Conservation (phyloP, 2,797 vertebrate genomes). For the Ptychobarbus kaznakovi region DNA sequence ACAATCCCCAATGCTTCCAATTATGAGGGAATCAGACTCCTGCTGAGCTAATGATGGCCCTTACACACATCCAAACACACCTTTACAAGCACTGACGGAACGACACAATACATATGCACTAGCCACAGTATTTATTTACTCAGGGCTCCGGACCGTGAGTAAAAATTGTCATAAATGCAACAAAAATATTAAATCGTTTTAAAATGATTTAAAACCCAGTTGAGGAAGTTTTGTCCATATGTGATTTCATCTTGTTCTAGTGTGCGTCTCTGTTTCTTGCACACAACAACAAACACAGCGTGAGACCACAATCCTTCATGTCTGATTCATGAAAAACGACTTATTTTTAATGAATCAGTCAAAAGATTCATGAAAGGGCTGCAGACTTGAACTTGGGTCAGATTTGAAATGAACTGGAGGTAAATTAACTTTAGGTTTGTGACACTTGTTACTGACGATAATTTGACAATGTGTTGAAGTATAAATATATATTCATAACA, state of each 20-base stretch:
- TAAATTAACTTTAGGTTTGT: background rate
- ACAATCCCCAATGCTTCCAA: slow-evolving; percentile 99
- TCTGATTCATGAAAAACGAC: background rate
- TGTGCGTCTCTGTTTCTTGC: background rate
- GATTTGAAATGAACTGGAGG: background rate
- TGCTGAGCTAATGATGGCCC: slow-evolving; percentile 87
- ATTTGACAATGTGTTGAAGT: background rate
- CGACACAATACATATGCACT: background rate
- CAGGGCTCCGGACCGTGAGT: background rate
- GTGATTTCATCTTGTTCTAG: background rate
- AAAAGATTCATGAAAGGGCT: background rate
- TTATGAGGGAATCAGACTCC: slow-evolving; percentile 94
- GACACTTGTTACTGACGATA: background rate
- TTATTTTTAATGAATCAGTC: background rate
- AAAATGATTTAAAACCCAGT: background rate
- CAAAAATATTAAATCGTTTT: background rate
- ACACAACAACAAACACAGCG: background rate
- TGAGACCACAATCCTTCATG: background rate
- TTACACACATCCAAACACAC: slow-evolving; percentile 53
- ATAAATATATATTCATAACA: background rate
- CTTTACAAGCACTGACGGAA: slow-evolving; percentile 54
- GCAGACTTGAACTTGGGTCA: background rate
- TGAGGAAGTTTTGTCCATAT: background rate
- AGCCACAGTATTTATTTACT: slow-evolving; percentile 5
- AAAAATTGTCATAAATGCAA: background rate